Conservation (phyloP, 2,797 vertebrate genomes). For the Halcyon badia region DNA sequence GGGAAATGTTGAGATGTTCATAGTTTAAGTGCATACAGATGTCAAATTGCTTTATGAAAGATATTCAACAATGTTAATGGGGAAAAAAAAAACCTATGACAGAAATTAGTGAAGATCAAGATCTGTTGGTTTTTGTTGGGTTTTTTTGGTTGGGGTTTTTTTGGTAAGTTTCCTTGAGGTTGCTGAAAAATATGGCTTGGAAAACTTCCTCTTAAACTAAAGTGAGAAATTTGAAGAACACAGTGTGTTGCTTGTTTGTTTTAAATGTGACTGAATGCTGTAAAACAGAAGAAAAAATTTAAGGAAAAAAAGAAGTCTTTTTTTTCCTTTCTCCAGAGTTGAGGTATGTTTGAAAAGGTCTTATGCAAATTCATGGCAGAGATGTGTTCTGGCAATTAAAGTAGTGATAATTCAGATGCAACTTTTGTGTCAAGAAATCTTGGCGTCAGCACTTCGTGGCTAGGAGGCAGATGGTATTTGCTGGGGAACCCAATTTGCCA, state of each 20-base stretch:
- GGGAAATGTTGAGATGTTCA: not conserved
- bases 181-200: not conserved
- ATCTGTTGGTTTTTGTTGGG: not conserved
- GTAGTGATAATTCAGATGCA: not conserved
- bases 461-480: not conserved
- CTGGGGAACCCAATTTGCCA: not conserved
- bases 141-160: accelerated
- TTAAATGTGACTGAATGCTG: not conserved
- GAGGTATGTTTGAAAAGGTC: not conserved
- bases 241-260: not conserved
- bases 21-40: slow-evolving; percentile 8
- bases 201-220: not conserved
- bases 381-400: not conserved
- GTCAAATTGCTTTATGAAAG: slow-evolving; percentile 14
- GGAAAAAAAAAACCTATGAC: not conserved
- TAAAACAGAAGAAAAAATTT: not conserved
- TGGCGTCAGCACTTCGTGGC: not conserved
- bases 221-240: not conserved
- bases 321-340: not conserved
- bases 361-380: not conserved
- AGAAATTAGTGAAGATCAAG: not conserved
- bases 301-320: not conserved
- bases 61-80: not conserved
- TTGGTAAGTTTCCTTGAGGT: not conserved
- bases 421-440: not conserved